phyloP scores from a whole-genome alignment of 2,888 invertebrate genomes.

The Pammene aurita region DNA sequence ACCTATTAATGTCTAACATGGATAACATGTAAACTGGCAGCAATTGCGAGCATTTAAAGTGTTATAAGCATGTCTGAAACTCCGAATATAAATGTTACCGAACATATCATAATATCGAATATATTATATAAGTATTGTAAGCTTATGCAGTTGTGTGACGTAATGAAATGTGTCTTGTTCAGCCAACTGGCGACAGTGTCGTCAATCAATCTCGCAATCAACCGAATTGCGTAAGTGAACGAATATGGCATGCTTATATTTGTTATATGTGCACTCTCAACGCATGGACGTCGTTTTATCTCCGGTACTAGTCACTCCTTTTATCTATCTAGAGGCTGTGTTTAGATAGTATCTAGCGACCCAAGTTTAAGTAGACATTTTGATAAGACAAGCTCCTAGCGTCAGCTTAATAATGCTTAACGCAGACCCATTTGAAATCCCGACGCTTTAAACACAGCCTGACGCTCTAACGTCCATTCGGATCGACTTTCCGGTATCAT shows the following conservation, averaged over 20 bases:
- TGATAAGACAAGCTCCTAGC: slow-evolving; percentile 1
- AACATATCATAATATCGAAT: too few relatives aligned
- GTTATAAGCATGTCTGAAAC: slow-evolving; percentile 20
- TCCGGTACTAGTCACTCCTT: slow-evolving; percentile 49
- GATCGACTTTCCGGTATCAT: slow-evolving; percentile 37
- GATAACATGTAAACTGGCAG: slow-evolving; percentile 20
- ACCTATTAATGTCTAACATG: slow-evolving; percentile 21
- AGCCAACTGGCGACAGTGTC: slow-evolving; percentile 97
- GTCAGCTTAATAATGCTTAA: slow-evolving; percentile 33
- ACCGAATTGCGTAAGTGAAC: slow-evolving; percentile 95
- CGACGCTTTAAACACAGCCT: slow-evolving; percentile 48
- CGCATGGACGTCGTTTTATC: slow-evolving; percentile 69
- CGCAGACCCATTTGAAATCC: slow-evolving; percentile 25
- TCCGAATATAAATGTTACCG: slow-evolving; percentile 9
- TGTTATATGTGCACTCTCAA: slow-evolving; percentile 66
- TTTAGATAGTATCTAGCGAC: slow-evolving; percentile 44
- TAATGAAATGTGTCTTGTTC: slow-evolving; percentile 82
- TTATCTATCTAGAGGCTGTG: slow-evolving; percentile 49
- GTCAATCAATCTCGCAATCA: slow-evolving; percentile 95
- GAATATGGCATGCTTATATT: slow-evolving; percentile 68
- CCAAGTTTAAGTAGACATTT: slow-evolving; percentile 17
- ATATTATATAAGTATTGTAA: slow-evolving; percentile 40
- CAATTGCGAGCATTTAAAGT: slow-evolving; percentile 12
- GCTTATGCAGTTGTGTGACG: slow-evolving; percentile 78
- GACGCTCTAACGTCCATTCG: slow-evolving; percentile 40